phyloP scores from a whole-genome alignment of 2,888 invertebrate genomes.

The Nineta flava region DNA sequence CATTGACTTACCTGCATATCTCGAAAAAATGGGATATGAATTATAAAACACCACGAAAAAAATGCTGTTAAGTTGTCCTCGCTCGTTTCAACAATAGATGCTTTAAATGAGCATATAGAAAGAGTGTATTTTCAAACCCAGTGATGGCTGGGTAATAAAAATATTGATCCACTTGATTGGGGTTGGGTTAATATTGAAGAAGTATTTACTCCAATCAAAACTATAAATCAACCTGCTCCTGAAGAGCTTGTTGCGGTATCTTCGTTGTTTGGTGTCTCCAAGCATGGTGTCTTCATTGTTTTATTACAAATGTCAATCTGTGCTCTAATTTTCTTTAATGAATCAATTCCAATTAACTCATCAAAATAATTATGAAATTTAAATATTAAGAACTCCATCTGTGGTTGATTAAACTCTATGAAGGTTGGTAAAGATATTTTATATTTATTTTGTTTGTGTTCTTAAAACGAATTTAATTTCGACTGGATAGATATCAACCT shows the following conservation, averaged over 20 bases:
- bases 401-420: too few relatives aligned
- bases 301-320: too few relatives aligned
- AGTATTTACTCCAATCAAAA: background rate
- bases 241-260: constrained; percentile 1
- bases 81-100: constrained; percentile 7
- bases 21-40: constrained; percentile 6
- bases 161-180: constrained; percentile 7
- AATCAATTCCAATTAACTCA: too few relatives aligned
- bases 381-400: too few relatives aligned
- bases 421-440: too few relatives aligned
- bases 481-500: too few relatives aligned
- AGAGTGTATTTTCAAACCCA: constrained; percentile 8
- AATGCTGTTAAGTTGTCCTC: constrained; percentile 7
- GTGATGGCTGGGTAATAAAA: constrained; percentile 7
- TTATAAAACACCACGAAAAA: constrained; percentile 6
- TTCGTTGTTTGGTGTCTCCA: too few relatives aligned
- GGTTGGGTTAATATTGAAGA: constrained; percentile 6
- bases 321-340: too few relatives aligned
- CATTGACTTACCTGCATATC: background rate
- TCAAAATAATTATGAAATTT: too few relatives aligned
- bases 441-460: too few relatives aligned
- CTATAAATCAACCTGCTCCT: constrained; percentile 2
- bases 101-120: constrained; percentile 6
- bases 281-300: too few relatives aligned
- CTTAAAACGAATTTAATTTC: too few relatives aligned